A percentile compares a stretch with the other conserved stretches of the same genome.
Evolutionary conservation across 2,113 vertebrate genomes (phyloP).

Genomic region (Dasyurus viverrinus): DNA sequence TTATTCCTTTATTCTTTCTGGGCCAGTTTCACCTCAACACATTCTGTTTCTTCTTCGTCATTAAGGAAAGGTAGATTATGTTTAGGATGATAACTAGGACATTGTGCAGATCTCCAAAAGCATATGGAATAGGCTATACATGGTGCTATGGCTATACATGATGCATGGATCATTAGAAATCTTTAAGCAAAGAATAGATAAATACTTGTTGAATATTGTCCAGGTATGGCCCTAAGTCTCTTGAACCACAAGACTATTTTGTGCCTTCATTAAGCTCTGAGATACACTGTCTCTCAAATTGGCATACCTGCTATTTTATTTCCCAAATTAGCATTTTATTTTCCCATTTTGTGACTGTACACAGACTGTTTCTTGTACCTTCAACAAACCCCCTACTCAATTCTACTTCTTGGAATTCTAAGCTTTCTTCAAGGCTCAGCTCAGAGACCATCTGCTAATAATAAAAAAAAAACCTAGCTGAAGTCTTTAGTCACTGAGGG

Average conservation of each 20-base stretch:
- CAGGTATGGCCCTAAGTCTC: background rate
- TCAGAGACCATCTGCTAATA: background rate
- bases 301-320: background rate
- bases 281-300: background rate
- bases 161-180: background rate
- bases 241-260: background rate
- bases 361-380: background rate
- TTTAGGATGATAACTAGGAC: background rate
- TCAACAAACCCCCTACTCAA: background rate
- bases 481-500: background rate
- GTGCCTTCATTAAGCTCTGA: background rate
- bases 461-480: background rate
- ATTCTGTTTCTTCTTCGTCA: background rate
- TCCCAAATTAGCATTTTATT: background rate
- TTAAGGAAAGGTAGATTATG: background rate
- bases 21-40: background rate
- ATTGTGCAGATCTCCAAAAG: background rate
- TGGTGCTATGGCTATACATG: too few relatives aligned
- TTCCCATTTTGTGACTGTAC: background rate
- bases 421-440: background rate
- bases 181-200: background rate
- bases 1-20: background rate
- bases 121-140: background rate
- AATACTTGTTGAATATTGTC: background rate
- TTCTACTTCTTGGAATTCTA: background rate